Conservation (phyloP, 2,797 vertebrate genomes). For the Anomalospiza imberbis region DNA sequence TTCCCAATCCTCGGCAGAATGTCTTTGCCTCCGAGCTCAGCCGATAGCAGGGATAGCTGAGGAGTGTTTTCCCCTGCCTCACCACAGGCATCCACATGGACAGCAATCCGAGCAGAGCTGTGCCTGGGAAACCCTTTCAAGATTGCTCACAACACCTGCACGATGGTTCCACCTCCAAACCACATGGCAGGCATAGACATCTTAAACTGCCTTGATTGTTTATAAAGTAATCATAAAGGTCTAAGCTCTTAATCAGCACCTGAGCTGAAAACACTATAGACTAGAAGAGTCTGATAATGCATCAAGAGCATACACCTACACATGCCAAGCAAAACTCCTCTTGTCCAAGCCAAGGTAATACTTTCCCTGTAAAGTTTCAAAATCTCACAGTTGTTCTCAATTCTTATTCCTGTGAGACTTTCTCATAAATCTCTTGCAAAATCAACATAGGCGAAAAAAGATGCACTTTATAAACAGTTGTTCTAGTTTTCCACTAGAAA, state of each 20-base stretch:
- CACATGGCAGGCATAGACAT: neutral
- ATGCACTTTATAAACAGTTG: neutral
- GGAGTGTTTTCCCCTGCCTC: neutral
- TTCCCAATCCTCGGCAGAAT: neutral
- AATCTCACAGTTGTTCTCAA: neutral
- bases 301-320: neutral
- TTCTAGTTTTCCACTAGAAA: neutral
- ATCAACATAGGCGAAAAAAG: neutral
- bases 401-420: neutral
- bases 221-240: neutral
- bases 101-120: neutral
- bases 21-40: neutral
- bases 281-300: neutral
- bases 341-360: neutral
- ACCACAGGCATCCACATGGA: neutral
- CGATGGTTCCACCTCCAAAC: neutral
- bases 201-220: neutral
- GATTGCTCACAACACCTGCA: neutral
- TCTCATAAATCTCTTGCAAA: neutral
- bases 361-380: neutral
- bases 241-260: constrained; percentile 13
- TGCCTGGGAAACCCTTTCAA: neutral
- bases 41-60: neutral
- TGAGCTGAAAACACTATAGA: neutral
- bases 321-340: neutral